These are phyloP conservation scores for Aphidius ervi DNA, from an alignment of 1,140 invertebrate genomes.

Conservation along the genomic window DNA sequence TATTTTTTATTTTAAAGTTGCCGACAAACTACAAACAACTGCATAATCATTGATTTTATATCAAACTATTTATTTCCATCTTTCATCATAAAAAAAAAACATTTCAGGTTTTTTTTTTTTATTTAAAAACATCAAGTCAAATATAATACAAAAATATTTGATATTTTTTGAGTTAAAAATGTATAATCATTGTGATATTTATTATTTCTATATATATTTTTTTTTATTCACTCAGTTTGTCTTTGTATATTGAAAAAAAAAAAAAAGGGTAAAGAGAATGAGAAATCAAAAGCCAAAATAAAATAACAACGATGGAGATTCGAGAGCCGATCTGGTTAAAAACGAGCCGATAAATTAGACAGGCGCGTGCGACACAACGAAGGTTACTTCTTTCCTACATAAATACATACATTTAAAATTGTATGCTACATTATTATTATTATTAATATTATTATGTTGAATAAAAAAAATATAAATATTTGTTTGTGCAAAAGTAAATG, in stretches of 20 bases:
- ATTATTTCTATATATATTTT: not conserved
- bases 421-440: not conserved
- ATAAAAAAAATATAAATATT: constrained; percentile 2
- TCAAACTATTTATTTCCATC: not conserved
- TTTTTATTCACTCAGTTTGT: not conserved
- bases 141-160: too few relatives aligned
- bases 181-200: constrained; percentile 1
- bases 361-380: constrained; percentile 20
- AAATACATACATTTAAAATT: not conserved
- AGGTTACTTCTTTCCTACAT: too few relatives aligned
- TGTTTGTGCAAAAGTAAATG: constrained; percentile 15
- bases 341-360: constrained; percentile 27
- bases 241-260: too few relatives aligned
- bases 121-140: too few relatives aligned
- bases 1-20: too few relatives aligned
- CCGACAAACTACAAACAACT: not conserved
- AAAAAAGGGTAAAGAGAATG: not conserved
- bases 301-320: constrained; percentile 16
- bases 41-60: constrained; percentile 1
- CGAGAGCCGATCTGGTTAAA: constrained; percentile 15
- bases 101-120: not conserved
- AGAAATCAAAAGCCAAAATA: not conserved
- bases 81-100: not conserved
- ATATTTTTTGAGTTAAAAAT: too few relatives aligned
- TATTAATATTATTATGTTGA: not conserved